Evolutionary conservation across 2,113 vertebrate species (phyloP).

Genomic region (Serilophus lunatus): DNA sequence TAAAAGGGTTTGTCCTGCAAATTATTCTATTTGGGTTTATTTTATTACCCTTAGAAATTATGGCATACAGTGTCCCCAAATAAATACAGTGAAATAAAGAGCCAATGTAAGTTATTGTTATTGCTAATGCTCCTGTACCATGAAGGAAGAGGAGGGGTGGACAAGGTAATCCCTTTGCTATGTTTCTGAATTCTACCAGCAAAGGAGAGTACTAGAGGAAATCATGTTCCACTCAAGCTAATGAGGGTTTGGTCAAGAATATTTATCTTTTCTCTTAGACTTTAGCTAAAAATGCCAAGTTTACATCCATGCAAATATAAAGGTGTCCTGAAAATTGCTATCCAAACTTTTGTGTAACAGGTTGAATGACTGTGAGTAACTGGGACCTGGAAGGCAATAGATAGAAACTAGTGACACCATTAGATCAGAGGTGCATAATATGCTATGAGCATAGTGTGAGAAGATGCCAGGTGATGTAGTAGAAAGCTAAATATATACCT

Average conservation of each 20-base stretch:
- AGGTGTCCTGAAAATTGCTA: background rate
- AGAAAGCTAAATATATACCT: background rate
- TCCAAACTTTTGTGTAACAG: background rate
- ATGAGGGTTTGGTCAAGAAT: background rate
- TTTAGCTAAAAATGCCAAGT: background rate
- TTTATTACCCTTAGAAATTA: background rate
- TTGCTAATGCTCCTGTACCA: background rate
- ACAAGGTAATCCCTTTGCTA: background rate
- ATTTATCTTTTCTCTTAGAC: background rate
- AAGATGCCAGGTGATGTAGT: background rate
- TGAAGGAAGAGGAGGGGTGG: background rate
- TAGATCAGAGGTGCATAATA: background rate
- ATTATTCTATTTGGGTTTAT: background rate
- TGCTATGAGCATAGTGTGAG: background rate
- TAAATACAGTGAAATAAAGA: background rate
- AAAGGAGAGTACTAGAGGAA: background rate
- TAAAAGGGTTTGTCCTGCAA: background rate
- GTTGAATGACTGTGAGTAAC: background rate
- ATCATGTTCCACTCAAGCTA: background rate
- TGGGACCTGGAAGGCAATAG: background rate
- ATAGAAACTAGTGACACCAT: background rate
- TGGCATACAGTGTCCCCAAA: background rate
- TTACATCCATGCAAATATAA: background rate
- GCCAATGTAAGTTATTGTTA: background rate
- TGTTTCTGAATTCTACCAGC: background rate